Evolutionary conservation across 2,113 vertebrate genomes (phyloP).

Genomic region (Mesocricetus auratus): DNA sequence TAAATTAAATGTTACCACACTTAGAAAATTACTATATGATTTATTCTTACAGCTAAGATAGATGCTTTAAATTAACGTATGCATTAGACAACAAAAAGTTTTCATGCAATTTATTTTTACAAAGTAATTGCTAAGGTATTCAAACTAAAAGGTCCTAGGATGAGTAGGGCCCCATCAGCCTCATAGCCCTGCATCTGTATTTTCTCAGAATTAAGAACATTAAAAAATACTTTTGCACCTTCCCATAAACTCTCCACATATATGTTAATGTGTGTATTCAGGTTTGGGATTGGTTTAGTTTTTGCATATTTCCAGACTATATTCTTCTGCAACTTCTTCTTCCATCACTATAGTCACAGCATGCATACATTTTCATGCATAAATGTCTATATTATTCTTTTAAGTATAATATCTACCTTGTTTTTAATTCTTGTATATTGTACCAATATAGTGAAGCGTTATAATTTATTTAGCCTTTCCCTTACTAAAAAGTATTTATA

Average conservation of each 20-base stretch:
- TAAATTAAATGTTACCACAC: neutral
- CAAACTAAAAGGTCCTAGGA: neutral
- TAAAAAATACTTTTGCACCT: neutral
- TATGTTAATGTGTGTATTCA: neutral
- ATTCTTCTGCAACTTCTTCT: neutral
- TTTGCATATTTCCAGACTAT: neutral
- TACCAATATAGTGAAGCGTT: neutral
- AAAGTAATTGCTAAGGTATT: slow-evolving; percentile 16
- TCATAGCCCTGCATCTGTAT: neutral
- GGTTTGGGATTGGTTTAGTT: neutral
- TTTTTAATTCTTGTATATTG: slow-evolving; percentile 12
- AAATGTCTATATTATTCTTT: neutral
- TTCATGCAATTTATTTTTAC: neutral
- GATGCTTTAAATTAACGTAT: slow-evolving; percentile 12
- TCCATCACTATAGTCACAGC: neutral
- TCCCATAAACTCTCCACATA: neutral
- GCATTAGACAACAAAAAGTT: neutral
- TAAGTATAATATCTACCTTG: neutral
- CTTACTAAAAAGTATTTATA: neutral
- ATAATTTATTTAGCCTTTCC: slow-evolving; percentile 53
- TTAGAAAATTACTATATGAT: slow-evolving; percentile 3
- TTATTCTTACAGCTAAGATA: slow-evolving; percentile 46
- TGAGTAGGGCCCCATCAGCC: neutral
- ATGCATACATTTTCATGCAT: neutral
- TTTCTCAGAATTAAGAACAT: slow-evolving; percentile 23